These are phyloP conservation scores for Drosophila tripunctata DNA, from an alignment of 2,888 invertebrate genomes.

Conservation along the genomic window DNA sequence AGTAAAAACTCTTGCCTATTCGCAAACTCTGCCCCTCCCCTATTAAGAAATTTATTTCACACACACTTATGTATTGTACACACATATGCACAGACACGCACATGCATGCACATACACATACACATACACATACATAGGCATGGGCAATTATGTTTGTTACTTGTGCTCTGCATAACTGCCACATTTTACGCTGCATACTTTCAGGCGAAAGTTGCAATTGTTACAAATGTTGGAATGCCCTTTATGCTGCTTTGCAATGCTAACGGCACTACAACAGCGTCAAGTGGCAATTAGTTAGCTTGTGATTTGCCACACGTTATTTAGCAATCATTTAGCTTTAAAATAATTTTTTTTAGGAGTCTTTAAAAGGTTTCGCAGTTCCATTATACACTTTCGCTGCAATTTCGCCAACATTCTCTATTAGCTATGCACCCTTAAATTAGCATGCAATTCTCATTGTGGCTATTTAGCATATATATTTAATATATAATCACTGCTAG, in stretches of 20 bases:
- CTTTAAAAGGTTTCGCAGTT: no score
- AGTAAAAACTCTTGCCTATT: slow-evolving; percentile 26
- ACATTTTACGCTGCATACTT: slow-evolving; percentile 51
- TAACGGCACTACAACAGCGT: neutral
- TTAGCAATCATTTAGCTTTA: neutral
- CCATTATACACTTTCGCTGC: no score
- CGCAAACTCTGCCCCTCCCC: slow-evolving; percentile 8
- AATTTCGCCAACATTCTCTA: no score
- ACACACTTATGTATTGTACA: slow-evolving; percentile 11
- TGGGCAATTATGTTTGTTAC: slow-evolving; percentile 49
- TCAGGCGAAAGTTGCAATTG: slow-evolving; percentile 38
- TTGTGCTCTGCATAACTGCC: slow-evolving; percentile 38
- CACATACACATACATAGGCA: slow-evolving; percentile 2
- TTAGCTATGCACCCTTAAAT: no score
- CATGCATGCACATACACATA: slow-evolving; percentile 3
- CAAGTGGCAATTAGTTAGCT: neutral
- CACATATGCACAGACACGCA: slow-evolving; percentile 9
- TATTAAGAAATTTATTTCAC: slow-evolving; percentile 53
- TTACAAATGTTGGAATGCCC: slow-evolving; percentile 3
- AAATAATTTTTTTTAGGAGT: no score
- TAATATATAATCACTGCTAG: no score
- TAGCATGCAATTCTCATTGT: no score
- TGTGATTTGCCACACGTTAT: neutral
- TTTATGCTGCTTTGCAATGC: neutral
- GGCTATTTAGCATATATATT: no score